Evolutionary conservation across 2,797 vertebrate species (phyloP).

Genomic region (Melanotaenia trifasciata): DNA sequence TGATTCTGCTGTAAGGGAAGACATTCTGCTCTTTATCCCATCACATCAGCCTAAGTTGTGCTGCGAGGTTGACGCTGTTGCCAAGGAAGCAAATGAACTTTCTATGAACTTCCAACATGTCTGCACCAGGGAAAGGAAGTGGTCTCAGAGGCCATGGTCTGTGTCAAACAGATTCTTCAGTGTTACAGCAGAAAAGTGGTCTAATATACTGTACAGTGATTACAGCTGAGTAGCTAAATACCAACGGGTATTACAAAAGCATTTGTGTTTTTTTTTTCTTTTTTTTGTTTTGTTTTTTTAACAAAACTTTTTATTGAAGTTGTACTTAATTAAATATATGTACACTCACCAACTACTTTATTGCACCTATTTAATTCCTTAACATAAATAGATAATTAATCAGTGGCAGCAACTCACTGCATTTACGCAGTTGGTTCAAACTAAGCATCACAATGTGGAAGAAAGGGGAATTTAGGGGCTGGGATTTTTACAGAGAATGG

Average conservation of each 20-base stretch:
- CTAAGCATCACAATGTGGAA: no score
- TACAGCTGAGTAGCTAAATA: neutral
- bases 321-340: no score
- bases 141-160: slow-evolving; percentile 9
- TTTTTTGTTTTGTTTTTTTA: no score
- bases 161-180: slow-evolving; percentile 5
- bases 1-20: slow-evolving; percentile 26
- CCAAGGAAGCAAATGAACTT: slow-evolving; percentile 71
- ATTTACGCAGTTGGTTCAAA: no score
- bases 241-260: neutral
- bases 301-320: no score
- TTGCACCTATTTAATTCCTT: no score
- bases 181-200: neutral
- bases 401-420: no score
- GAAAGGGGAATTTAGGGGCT: no score
- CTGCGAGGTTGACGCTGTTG: slow-evolving; percentile 56
- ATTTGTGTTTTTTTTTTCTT: no score
- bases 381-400: no score
- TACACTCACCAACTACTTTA: no score
- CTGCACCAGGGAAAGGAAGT: slow-evolving; percentile 13
- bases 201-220: neutral
- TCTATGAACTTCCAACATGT: slow-evolving; percentile 56
- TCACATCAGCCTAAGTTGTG: slow-evolving; percentile 45
- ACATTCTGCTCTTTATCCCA: slow-evolving; percentile 38
- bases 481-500: no score